Base-by-base conservation (phyloP, 2,797 vertebrate genomes). In the Salarias fasciatus region DNA sequence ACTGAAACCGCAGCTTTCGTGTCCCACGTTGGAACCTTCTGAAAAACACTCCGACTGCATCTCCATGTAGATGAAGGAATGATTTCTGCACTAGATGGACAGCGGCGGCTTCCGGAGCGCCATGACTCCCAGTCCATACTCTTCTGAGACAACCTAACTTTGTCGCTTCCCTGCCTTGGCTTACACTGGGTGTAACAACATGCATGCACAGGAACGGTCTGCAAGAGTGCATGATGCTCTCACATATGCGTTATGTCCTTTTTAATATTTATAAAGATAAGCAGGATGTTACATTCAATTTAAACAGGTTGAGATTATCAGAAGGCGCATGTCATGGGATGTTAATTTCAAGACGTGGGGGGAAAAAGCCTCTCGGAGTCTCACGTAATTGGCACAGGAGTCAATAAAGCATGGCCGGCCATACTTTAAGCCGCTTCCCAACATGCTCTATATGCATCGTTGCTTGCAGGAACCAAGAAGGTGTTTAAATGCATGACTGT, bases 361-460 rank as follows among this genome's bases (percentile, higher is more conserved):
- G 28, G 14, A 57, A 14, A 45, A 18, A 30, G 2, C 3, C 42
- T 44, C 12, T 12, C 8, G 44, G n/a, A 43, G 9, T 35, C 10
- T 30, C 5, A 24, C 3, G 40, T 47, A 46, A 67, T 37, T 44
- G 31, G 38, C n/a, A n/a, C 8, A 38, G 30, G 31, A 13, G 2
- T 43, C 44, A 50, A 53, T 36, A 43, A 47, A 61, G 30, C 18
- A 38, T 0, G 4, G 31, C 24, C 11, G 11, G 31, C 11, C 0
- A 0, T 14, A 38, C 40, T 61, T 24, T 37, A 31, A 18, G 45
- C 38, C 29, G 15, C 57, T 33, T 36, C 1, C 37, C 36, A 42
- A 44, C 48, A 28, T 52, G 51, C 15, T 68, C 29, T 53, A 36
- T 15, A 11, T 53, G 9, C 8, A 18, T 49, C n/a, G n/a, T n/a